Conservation (phyloP, 2,797 vertebrate genomes). For the Triplophysa bombifrons region DNA sequence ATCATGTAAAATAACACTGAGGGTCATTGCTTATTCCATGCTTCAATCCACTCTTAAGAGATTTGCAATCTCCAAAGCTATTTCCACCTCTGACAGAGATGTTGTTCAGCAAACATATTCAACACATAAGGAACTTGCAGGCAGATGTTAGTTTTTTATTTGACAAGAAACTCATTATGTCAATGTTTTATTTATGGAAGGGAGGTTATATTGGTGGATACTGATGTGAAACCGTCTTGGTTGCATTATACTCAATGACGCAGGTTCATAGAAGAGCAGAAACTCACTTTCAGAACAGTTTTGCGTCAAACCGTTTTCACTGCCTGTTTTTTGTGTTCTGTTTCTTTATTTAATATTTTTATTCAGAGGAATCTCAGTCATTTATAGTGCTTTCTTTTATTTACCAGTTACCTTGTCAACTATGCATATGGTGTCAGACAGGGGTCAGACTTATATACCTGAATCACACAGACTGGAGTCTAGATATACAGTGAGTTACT, state of each 20-base stretch:
- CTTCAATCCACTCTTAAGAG: background rate
- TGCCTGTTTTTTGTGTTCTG: background rate
- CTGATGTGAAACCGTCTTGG: background rate
- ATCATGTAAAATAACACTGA: background rate
- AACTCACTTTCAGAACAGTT: conserved; percentile 1
- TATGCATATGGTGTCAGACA: background rate
- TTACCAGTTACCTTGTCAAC: background rate
- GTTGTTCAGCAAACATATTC: background rate
- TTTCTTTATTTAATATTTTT: background rate
- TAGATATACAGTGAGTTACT: conserved; percentile 20
- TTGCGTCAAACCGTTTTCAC: background rate
- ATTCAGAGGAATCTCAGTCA: background rate
- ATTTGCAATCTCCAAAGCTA: background rate
- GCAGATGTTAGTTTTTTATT: background rate
- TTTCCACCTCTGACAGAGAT: background rate
- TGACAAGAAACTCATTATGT: conserved; percentile 10
- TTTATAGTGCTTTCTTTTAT: background rate
- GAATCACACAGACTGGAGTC: background rate
- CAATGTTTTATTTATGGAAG: background rate
- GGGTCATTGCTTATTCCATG: background rate
- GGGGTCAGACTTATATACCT: background rate
- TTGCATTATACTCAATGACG: background rate
- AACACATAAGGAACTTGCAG: background rate
- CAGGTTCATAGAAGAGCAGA: background rate
- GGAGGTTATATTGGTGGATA: conserved; percentile 6